Base-by-base conservation (phyloP, 2,797 vertebrate species). In the Podargus strigoides region DNA sequence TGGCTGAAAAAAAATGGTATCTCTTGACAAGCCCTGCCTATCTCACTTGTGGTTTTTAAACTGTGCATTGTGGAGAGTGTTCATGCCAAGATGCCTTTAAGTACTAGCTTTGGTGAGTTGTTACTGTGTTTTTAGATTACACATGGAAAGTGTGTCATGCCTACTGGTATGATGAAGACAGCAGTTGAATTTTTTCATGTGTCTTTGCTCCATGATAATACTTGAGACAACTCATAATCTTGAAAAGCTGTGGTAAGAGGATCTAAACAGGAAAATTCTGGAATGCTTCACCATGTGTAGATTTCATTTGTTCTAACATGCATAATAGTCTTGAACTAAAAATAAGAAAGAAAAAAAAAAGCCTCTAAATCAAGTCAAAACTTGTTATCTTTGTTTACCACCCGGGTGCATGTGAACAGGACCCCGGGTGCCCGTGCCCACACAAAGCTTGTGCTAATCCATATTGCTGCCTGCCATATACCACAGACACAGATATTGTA, bases 11-110 rank as follows among this genome's bases (percentile, higher is more conserved):
- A 89, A 26, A 16, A 3, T 2, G 19, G 3, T 81, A 37, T 93
- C 66, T 90, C 69, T 83, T 62, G 76, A 89, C 93, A 90, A 94
- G 69, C 73, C 50, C 69, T 94, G 60, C 68, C 66, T 89, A 19
- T 92, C 68, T 89, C 46, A 68, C 60, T 53, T 74, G 56, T 21
- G 55, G 17, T 36, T 94, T 83, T 75, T 49, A 74, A 94, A 23
- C 30, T 37, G 30, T 89, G 39, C 26, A 3, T 78, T 79, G 83
- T 85, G 34, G 58, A 80, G 76, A 84, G 60, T 9, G 46, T 62
- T 81, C 39, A 8, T 69, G 64, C 53, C 77, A 50, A 89, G 67
- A 50, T 74, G n/a, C 62, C n/a, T 80, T 70, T 56, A 22, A 6
- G 2, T 58, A 24, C 36, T 58, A 58, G 78, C n/a, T 83, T 56